Percentiles rank a stretch among this genome's conserved stretches.
phyloP scores from a whole-genome alignment of 2,797 vertebrate genomes.

The Diplodus sargus region DNA sequence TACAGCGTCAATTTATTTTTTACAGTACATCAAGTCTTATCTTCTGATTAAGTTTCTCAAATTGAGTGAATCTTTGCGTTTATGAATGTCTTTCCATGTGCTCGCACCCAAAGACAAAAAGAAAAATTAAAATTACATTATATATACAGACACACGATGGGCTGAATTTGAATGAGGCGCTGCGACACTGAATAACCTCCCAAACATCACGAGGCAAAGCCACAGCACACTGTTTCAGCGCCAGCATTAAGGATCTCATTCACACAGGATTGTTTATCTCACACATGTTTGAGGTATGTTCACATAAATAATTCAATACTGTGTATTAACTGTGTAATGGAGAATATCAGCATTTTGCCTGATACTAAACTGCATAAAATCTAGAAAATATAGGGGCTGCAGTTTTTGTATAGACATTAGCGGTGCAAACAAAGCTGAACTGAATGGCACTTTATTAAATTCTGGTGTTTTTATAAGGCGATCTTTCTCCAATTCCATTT shows the following conservation, averaged over 20 bases:
- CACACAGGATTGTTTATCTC: neutral
- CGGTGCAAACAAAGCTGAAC: neutral
- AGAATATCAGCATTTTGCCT: neutral
- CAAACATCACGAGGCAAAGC: neutral
- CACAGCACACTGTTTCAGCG: neutral
- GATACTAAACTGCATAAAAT: neutral
- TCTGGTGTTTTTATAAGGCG: neutral
- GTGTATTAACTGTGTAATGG: neutral
- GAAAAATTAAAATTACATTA: constrained; percentile 6
- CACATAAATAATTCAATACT: neutral
- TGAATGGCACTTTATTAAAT: neutral
- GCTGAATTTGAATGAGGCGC: neutral
- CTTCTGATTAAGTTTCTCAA: constrained; percentile 22
- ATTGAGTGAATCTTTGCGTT: constrained; percentile 2
- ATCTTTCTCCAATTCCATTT: neutral
- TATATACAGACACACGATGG: neutral
- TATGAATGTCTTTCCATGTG: constrained; percentile 1
- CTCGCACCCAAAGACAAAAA: neutral
- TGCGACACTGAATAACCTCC: neutral
- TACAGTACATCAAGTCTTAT: constrained; percentile 17
- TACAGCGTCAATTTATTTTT: constrained; percentile 42
- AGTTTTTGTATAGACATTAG: neutral
- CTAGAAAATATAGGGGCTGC: neutral
- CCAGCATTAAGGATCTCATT: neutral
- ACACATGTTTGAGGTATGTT: neutral